Conservation (phyloP, 2,797 vertebrate genomes). For the Hippoglossus hippoglossus region DNA sequence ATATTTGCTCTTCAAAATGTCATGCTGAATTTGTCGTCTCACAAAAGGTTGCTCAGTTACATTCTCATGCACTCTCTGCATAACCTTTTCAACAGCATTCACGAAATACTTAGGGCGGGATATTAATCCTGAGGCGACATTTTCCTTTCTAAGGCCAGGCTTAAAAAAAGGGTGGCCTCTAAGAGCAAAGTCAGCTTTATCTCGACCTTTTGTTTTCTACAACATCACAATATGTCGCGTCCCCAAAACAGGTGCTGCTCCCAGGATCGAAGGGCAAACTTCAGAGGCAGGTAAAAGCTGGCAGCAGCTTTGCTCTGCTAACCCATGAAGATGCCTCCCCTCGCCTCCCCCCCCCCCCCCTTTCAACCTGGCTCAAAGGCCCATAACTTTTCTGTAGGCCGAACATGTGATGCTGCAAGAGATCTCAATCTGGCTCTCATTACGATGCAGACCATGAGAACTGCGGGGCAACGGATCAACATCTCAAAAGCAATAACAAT, state of each 20-base stretch:
- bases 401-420: slow-evolving; percentile 32
- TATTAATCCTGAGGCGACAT: slow-evolving; percentile 25
- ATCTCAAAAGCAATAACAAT: slow-evolving; percentile 56
- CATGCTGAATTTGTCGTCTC: slow-evolving; percentile 23
- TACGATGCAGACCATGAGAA: slow-evolving; percentile 62
- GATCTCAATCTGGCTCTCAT: slow-evolving; percentile 54
- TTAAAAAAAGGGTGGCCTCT: slow-evolving; percentile 14
- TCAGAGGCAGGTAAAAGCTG: slow-evolving; percentile 37
- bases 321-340: not conserved
- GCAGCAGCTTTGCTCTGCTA: slow-evolving; percentile 39
- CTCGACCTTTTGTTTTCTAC: slow-evolving; percentile 35
- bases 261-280: slow-evolving; percentile 39
- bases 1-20: slow-evolving; percentile 34
- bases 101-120: not conserved
- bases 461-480: slow-evolving; percentile 47
- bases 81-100: slow-evolving; percentile 19
- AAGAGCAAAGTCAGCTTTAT: slow-evolving; percentile 35
- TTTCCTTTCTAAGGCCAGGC: slow-evolving; percentile 14
- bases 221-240: slow-evolving; percentile 57
- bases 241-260: slow-evolving; percentile 43
- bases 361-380: slow-evolving; percentile 12
- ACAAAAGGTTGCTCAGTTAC: slow-evolving; percentile 34
- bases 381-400: slow-evolving; percentile 1
- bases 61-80: slow-evolving; percentile 22
- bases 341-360: not conserved